These are phyloP conservation scores for Ganaspis sp. DNA, from an alignment of 1,140 invertebrate genomes.

Conservation along the genomic window DNA sequence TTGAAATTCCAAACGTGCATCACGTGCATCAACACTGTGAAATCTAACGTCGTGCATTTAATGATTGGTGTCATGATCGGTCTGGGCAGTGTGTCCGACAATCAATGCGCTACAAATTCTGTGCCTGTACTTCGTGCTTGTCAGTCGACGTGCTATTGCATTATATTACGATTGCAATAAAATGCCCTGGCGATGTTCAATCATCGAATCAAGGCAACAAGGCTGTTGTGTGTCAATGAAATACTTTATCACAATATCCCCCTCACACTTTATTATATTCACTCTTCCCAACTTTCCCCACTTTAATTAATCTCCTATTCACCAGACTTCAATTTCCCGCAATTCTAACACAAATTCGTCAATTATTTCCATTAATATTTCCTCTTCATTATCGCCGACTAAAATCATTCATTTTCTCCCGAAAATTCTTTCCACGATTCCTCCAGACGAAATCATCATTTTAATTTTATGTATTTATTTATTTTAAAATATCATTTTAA, in stretches of 20 bases:
- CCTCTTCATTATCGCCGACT: too few relatives aligned
- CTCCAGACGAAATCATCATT: too few relatives aligned
- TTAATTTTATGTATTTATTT: too few relatives aligned
- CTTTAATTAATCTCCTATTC: background rate
- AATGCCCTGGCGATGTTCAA: conserved; percentile 5
- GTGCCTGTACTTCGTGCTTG: conserved; percentile 16
- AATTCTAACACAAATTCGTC: too few relatives aligned
- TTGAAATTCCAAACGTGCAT: background rate
- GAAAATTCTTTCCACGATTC: too few relatives aligned
- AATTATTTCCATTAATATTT: too few relatives aligned
- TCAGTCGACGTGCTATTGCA: conserved; percentile 4
- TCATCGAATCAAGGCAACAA: background rate
- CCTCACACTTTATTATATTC: background rate
- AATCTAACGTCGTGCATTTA: background rate
- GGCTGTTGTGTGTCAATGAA: conserved; percentile 6
- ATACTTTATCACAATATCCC: background rate
- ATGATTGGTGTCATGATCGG: conserved; percentile 8
- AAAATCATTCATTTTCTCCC: too few relatives aligned
- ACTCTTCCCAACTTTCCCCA: background rate
- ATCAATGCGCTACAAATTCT: conserved; percentile 23
- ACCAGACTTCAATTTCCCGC: background rate
- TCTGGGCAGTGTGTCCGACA: background rate
- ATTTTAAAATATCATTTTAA: too few relatives aligned
- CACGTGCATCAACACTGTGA: background rate
- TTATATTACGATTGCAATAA: background rate